phyloP scores from a whole-genome alignment of 2,113 vertebrate species.

The Microtus ochrogaster region DNA sequence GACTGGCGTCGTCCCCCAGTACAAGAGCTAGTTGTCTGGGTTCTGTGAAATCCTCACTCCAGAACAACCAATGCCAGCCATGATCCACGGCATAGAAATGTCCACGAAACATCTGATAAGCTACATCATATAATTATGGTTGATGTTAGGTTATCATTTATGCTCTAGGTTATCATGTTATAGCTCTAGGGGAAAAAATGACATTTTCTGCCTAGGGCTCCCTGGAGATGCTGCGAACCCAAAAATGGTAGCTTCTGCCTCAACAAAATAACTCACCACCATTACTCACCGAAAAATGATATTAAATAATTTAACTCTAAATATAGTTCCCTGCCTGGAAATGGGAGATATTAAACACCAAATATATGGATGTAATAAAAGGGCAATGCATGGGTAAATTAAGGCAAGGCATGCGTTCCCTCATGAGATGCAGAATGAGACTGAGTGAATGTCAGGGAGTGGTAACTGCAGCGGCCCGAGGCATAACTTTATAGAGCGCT shows the following conservation, averaged over 20 bases:
- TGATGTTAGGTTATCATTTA: conserved; percentile 72
- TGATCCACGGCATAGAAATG: not conserved
- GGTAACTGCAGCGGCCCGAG: not conserved
- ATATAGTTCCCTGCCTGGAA: conserved; percentile 22
- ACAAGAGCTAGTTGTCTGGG: not conserved
- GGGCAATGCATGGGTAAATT: conserved; percentile 33
- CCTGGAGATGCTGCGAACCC: conserved; percentile 47
- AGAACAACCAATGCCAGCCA: not conserved
- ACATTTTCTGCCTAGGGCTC: not conserved
- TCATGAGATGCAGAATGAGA: not conserved
- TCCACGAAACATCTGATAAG: not conserved
- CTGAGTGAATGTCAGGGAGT: not conserved
- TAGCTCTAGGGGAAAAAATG: not conserved
- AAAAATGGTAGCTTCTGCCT: conserved; percentile 28
- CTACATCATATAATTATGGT: conserved; percentile 44
- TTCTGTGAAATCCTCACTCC: not conserved
- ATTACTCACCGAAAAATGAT: not conserved
- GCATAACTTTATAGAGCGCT: not conserved
- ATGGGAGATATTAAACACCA: conserved; percentile 34
- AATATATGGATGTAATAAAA: conserved; percentile 37
- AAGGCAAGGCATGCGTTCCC: not conserved
- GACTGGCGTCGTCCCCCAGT: not conserved
- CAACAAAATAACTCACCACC: conserved; percentile 20
- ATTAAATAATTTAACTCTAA: conserved; percentile 67
- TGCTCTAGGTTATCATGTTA: not conserved